Evolutionary conservation across 2,797 vertebrate genomes (phyloP).

Genomic region (Carcharodon carcharias): DNA sequence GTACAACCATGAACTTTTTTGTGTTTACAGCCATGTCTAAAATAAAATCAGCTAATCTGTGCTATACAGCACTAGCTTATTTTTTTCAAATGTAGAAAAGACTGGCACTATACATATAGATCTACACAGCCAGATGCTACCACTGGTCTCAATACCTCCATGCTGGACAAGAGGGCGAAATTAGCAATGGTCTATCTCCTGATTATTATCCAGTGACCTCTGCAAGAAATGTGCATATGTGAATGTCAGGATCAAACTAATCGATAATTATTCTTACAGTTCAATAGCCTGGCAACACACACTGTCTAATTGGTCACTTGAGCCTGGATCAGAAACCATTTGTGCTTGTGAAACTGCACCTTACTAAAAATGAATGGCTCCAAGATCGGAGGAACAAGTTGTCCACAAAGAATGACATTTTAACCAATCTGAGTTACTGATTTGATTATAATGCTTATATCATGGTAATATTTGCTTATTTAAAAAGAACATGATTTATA

Average conservation of each 20-base stretch:
- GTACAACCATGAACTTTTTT: background rate
- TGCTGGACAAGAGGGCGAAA: background rate
- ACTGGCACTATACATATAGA: background rate
- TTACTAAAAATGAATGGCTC: background rate
- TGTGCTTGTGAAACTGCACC: background rate
- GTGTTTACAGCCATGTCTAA: background rate
- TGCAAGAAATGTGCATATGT: background rate
- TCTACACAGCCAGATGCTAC: background rate
- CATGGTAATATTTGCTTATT: background rate
- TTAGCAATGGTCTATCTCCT: background rate
- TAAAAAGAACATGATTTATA: background rate
- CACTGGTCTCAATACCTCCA: background rate
- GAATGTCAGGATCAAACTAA: constrained; percentile 21
- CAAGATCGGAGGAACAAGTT: background rate
- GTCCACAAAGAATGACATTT: background rate
- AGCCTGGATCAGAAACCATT: background rate
- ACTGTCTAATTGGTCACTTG: background rate
- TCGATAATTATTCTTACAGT: background rate
- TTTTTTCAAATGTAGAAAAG: constrained; percentile 39
- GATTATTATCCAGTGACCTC: background rate
- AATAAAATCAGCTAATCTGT: constrained; percentile 16
- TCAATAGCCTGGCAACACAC: background rate
- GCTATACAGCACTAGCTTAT: constrained; percentile 13
- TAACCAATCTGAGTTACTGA: background rate
- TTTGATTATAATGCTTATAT: background rate